Base-by-base conservation (phyloP, 2,888 invertebrate species). In the Aleiodes testaceus region DNA sequence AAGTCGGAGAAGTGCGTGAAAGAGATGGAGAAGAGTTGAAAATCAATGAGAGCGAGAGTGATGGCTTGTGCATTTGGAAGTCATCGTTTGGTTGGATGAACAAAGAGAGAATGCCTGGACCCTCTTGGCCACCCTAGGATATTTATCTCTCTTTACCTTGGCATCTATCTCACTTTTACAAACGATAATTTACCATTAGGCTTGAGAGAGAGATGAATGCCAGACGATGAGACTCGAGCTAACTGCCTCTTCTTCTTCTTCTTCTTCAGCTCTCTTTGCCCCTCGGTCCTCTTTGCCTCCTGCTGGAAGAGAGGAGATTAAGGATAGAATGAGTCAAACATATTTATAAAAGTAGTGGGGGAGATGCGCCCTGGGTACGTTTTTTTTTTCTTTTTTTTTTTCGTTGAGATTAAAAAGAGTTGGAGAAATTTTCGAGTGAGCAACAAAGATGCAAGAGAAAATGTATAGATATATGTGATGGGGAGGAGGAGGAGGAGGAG, bases 51-150 rank as follows among this genome's bases (percentile, higher is more conserved):
- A 78, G 79, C 75, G 77, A 79, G 77, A 79, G 44, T 26, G 64
- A 65, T 20, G 6, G 44, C n/a, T 61, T 9, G 16, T n/a, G 9
- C 47, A 49, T 47, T 36, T 36, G 11, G 76, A 75, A 70, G 75
- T 26, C 26, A 26, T 26, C 26, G 26, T 26, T 26, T 26, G 1
- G 26, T 2, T 26, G 26, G 26, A 26, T 26, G 26, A 26, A 26
- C 75, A 72, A 74, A 77, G 72, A 45, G 77, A 76, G 74, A n/a
- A 26, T 16, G 16, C 16, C 16, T 50, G 49, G 49, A 52, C 52
- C 22, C 2, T 78, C 72, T 74, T 69, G 81, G 80, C 82, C 83
- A 84, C 82, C 84, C 83, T 83, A 81, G 9, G 12, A 11, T 30
- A 9, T 45, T n/a, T 26, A 36, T 26, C 30, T 67, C 61, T 52